Evolutionary conservation across 2,888 invertebrate genomes (phyloP).

Genomic region (Phasia obesa): DNA sequence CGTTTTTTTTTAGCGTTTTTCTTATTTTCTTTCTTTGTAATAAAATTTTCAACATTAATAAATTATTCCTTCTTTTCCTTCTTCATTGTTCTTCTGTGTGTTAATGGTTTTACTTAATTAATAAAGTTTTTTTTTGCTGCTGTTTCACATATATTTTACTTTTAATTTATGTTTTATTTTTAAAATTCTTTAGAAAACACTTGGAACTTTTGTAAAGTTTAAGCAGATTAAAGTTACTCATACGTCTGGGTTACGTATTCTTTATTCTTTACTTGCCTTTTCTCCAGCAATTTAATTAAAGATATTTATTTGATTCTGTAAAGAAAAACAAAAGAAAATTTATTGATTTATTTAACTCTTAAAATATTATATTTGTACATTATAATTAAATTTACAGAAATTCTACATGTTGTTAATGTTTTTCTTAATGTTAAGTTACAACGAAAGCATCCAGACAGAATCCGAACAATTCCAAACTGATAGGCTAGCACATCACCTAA

Average conservation of each 20-base stretch:
- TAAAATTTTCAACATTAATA: slow-evolving; percentile 45
- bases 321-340: slow-evolving; percentile 18
- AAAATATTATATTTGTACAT: background rate
- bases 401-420: no score
- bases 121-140: slow-evolving; percentile 26
- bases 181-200: slow-evolving; percentile 8
- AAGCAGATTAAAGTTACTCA: slow-evolving; percentile 10
- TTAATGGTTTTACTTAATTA: slow-evolving; percentile 56
- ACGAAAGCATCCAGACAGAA: no score
- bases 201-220: slow-evolving; percentile 9
- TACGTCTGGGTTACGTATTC: background rate
- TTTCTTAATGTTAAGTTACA: no score
- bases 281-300: slow-evolving; percentile 21
- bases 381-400: background rate
- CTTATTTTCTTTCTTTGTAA: slow-evolving; percentile 11
- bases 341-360: background rate
- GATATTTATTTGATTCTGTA: slow-evolving; percentile 12
- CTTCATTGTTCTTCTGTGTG: background rate
- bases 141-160: background rate
- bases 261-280: background rate
- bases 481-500: no score
- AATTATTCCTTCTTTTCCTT: slow-evolving; percentile 25
- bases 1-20: slow-evolving; percentile 20
- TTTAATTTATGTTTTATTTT: slow-evolving; percentile 37
- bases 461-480: no score